Conservation (phyloP, 35 echinoderm and acorn worm genomes). For the Ophiothrix spiculata region DNA sequence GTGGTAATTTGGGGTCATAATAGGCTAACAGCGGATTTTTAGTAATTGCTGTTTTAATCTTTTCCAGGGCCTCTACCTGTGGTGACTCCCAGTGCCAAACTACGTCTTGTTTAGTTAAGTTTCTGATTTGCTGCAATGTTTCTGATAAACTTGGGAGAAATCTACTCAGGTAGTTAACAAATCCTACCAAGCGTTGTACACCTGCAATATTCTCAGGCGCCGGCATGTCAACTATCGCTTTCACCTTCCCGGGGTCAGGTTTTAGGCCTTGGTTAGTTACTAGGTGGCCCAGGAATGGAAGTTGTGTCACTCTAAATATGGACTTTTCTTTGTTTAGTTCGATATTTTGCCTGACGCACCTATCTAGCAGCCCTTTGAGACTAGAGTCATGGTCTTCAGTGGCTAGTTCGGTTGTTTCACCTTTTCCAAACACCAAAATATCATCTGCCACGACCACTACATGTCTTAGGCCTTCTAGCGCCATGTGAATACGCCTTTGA, state of each 20-base stretch:
- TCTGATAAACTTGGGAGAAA: slow-evolving; percentile 32
- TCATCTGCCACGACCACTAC: slow-evolving; percentile 26
- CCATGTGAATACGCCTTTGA: slow-evolving; percentile 22
- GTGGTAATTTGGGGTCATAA: neutral
- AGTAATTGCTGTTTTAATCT: slow-evolving; percentile 7
- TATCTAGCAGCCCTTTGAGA: slow-evolving; percentile 42
- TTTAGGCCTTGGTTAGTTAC: slow-evolving; percentile 20
- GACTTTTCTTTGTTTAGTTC: slow-evolving; percentile 29
- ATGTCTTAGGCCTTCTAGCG: slow-evolving; percentile 2
- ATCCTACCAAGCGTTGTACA: slow-evolving; percentile 7
- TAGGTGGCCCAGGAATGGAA: slow-evolving; percentile 26
- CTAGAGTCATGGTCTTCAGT: slow-evolving; percentile 40
- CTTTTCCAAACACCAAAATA: slow-evolving; percentile 51
- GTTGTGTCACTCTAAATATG: neutral
- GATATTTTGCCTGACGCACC: slow-evolving; percentile 33
- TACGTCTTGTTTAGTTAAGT: slow-evolving; percentile 24
- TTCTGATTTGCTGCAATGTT: neutral
- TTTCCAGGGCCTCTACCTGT: slow-evolving; percentile 12
- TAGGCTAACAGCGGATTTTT: slow-evolving; percentile 22
- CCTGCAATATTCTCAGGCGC: neutral
- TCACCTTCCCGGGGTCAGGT: slow-evolving; percentile 19
- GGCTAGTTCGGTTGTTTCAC: slow-evolving; percentile 15
- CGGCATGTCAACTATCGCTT: slow-evolving; percentile 12
- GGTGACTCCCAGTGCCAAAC: slow-evolving; percentile 9
- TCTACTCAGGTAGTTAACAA: slow-evolving; percentile 19